Conservation (phyloP, 92 coral and sea anemone genomes). For the Ricordea florida region DNA sequence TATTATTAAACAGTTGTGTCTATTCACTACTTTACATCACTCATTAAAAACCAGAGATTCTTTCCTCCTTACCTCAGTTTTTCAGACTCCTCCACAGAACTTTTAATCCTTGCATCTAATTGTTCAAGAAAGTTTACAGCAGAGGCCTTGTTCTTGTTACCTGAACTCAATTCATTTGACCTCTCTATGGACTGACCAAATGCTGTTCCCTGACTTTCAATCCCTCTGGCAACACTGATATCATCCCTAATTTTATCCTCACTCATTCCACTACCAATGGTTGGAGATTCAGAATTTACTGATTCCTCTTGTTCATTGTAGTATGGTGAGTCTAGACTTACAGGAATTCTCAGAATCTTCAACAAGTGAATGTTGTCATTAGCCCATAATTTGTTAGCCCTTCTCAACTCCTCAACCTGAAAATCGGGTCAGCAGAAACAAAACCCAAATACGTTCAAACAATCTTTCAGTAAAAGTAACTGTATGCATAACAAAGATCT, state of each 20-base stretch:
- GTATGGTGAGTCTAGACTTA: conserved; percentile 51
- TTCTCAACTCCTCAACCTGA: conserved; percentile 81
- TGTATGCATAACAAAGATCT: background rate
- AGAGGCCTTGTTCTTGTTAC: conserved; percentile 5
- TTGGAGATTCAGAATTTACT: conserved; percentile 16
- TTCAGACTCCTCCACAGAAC: conserved; percentile 71
- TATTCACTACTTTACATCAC: background rate
- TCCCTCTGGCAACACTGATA: background rate
- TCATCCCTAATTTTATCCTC: background rate
- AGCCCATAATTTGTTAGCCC: conserved; percentile 92
- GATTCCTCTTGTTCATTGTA: conserved; percentile 39
- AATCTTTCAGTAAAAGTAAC: background rate
- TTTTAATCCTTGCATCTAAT: conserved; percentile 77
- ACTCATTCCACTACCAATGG: conserved; percentile 5
- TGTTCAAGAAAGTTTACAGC: conserved; percentile 65
- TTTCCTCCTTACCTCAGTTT: conserved; percentile 70
- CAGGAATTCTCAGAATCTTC: conserved; percentile 84
- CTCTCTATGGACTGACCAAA: conserved; percentile 14
- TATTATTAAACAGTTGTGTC: background rate
- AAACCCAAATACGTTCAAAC: background rate
- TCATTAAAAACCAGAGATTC: background rate
- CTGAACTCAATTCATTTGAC: background rate
- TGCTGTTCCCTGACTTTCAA: background rate
- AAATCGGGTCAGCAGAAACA: background rate
- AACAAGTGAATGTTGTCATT: conserved; percentile 86